phyloP scores from a whole-genome alignment of 1,140 invertebrate genomes.

The Hydropsyche tenuis region DNA sequence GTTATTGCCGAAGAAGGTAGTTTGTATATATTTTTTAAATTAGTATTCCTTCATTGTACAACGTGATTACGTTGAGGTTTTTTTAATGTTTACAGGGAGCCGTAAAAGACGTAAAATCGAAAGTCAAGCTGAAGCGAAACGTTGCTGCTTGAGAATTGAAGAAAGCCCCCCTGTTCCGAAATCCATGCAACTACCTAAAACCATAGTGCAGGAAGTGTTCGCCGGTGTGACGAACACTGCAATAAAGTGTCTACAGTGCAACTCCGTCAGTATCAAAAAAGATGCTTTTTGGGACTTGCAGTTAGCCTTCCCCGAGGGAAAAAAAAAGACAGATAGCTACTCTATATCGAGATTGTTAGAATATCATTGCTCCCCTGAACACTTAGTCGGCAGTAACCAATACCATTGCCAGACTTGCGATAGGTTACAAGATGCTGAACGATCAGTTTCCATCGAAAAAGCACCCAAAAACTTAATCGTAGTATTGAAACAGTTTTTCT shows the following conservation, averaged over 20 bases:
- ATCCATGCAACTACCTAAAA: conserved; percentile 1
- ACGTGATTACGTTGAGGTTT: too few relatives aligned
- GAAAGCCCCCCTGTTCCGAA: neutral
- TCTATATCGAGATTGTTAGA: conserved; percentile 75
- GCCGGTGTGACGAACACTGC: conserved; percentile 76
- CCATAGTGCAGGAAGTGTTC: conserved; percentile 73
- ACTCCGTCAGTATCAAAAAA: conserved; percentile 71
- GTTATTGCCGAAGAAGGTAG: neutral
- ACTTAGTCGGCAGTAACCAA: conserved; percentile 77
- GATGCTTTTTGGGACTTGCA: conserved; percentile 83
- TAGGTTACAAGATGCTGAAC: conserved; percentile 76
- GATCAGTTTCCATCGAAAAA: conserved; percentile 73
- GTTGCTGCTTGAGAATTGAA: conserved; percentile 1
- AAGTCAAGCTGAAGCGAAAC: neutral
- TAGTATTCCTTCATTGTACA: too few relatives aligned
- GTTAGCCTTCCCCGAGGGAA: conserved; percentile 75
- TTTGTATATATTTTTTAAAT: neutral
- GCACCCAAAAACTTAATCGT: conserved; percentile 79
- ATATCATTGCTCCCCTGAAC: conserved; percentile 78
- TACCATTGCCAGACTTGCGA: conserved; percentile 82
- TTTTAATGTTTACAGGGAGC: neutral
- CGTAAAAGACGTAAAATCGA: conserved; percentile 17
- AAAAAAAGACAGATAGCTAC: conserved; percentile 57
- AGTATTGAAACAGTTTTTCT: conserved; percentile 83
- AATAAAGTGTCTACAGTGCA: conserved; percentile 74